Conservation (phyloP, 2,888 invertebrate species). For the Drosophila macrothrix region DNA sequence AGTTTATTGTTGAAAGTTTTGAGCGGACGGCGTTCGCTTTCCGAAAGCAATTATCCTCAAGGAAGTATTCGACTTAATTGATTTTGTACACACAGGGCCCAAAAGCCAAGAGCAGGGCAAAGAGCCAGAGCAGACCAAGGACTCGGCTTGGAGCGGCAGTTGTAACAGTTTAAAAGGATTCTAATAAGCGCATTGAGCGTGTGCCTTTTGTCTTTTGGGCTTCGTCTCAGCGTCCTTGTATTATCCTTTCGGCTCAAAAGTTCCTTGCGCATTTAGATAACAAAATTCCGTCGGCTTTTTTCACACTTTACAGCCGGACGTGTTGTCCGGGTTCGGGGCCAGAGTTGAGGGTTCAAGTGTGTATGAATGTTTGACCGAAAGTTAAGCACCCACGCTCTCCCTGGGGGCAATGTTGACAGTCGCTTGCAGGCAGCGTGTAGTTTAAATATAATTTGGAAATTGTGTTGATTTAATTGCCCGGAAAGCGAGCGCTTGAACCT, state of each 20-base stretch:
- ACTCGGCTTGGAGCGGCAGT: constrained; percentile 39
- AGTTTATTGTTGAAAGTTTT: constrained; percentile 74
- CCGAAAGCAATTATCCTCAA: constrained; percentile 77
- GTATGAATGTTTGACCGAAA: constrained; percentile 65
- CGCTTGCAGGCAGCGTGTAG: constrained; percentile 39
- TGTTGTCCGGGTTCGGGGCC: constrained; percentile 41
- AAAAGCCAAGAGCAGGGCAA: not conserved
- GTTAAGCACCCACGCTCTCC: constrained; percentile 44
- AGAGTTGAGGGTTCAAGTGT: constrained; percentile 65
- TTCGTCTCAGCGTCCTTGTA: constrained; percentile 31
- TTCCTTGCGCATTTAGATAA: constrained; percentile 73
- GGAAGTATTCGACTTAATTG: constrained; percentile 79
- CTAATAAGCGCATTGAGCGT: constrained; percentile 74
- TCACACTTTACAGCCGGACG: constrained; percentile 71
- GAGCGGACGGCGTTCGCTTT: constrained; percentile 62
- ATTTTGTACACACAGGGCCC: constrained; percentile 59
- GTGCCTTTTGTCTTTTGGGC: constrained; percentile 52
- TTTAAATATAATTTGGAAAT: constrained; percentile 79
- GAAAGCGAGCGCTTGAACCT: constrained; percentile 59
- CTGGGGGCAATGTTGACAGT: constrained; percentile 3
- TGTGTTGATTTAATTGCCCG: constrained; percentile 80
- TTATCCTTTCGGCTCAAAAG: constrained; percentile 67
- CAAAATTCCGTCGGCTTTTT: constrained; percentile 70
- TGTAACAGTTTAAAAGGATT: constrained; percentile 74
- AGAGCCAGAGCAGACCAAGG: not conserved